These are phyloP conservation scores for Dallia pectoralis DNA, from an alignment of 2,797 vertebrate species.

Conservation along the genomic window DNA sequence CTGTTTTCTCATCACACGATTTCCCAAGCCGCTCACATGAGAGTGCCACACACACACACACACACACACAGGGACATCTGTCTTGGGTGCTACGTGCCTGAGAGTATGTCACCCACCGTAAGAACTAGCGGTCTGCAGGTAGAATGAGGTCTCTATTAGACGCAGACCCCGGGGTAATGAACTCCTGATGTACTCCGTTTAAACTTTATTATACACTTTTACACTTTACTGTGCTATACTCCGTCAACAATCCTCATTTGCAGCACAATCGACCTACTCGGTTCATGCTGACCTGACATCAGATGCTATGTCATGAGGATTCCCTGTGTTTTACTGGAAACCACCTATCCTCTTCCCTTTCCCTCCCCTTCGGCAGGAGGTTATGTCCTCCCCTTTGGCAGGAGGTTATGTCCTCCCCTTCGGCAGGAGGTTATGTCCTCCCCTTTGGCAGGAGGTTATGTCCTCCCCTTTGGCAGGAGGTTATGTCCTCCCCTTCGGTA, in stretches of 20 bases:
- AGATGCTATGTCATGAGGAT: slow-evolving; percentile 22
- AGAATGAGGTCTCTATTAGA: background rate
- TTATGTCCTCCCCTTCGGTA: too few relatives aligned
- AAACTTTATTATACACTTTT: too few relatives aligned
- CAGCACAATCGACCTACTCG: background rate
- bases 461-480: background rate
- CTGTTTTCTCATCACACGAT: background rate
- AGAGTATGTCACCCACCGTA: too few relatives aligned
- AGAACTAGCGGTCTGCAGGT: too few relatives aligned
- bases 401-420: background rate
- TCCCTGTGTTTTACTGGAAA: slow-evolving; percentile 6
- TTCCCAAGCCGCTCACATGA: slow-evolving; percentile 15
- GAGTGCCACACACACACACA: background rate
- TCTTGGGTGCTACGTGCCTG: too few relatives aligned
- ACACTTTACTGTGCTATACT: background rate
- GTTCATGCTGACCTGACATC: background rate
- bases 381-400: background rate
- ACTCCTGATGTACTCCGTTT: too few relatives aligned
- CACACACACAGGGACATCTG: background rate
- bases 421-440: background rate
- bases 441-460: background rate
- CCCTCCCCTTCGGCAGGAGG: background rate
- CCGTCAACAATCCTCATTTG: background rate
- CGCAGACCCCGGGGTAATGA: background rate
- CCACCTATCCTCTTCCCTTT: background rate